Percentiles rank a stretch among this genome's conserved stretches.
phyloP scores from a whole-genome alignment of 2,113 vertebrate species.

The Rhinichthys klamathensis region DNA sequence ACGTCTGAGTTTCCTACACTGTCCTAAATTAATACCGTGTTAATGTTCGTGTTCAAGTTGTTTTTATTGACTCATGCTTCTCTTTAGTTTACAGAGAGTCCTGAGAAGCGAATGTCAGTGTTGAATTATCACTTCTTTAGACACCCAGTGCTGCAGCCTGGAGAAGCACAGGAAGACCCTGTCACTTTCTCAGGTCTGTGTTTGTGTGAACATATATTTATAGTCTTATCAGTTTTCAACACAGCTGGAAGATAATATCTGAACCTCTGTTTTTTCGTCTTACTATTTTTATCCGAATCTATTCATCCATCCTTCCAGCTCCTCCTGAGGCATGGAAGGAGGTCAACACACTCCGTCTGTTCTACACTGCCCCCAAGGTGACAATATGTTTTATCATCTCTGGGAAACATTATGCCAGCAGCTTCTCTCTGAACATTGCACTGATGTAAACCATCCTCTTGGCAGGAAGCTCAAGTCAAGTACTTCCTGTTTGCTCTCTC shows the following conservation, averaged over 20 bases:
- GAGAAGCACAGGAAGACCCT: conserved; percentile 72
- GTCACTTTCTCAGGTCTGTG: conserved; percentile 80
- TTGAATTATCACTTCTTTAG: conserved; percentile 91
- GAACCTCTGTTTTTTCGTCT: neutral
- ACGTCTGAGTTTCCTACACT: too few species aligned
- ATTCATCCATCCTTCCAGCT: conserved; percentile 71
- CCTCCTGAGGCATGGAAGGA: conserved; percentile 82
- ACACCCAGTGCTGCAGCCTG: conserved; percentile 84
- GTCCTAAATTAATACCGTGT: too few species aligned
- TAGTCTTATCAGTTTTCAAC: neutral
- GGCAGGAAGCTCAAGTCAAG: conserved; percentile 83
- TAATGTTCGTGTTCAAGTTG: too few species aligned
- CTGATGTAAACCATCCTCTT: neutral
- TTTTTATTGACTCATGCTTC: neutral
- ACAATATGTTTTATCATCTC: neutral
- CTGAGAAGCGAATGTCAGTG: conserved; percentile 81
- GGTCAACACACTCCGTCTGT: conserved; percentile 87
- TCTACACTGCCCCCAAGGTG: conserved; percentile 86
- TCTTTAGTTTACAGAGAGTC: conserved; percentile 85
- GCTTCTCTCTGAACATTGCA: neutral
- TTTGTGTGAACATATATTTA: neutral
- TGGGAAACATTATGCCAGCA: neutral
- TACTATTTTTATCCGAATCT: conserved; percentile 14
- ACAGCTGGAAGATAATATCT: neutral
- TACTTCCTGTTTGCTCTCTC: conserved; percentile 89